Evolutionary conservation across 2,113 vertebrate genomes (phyloP).

Genomic region (Galbula dea): DNA sequence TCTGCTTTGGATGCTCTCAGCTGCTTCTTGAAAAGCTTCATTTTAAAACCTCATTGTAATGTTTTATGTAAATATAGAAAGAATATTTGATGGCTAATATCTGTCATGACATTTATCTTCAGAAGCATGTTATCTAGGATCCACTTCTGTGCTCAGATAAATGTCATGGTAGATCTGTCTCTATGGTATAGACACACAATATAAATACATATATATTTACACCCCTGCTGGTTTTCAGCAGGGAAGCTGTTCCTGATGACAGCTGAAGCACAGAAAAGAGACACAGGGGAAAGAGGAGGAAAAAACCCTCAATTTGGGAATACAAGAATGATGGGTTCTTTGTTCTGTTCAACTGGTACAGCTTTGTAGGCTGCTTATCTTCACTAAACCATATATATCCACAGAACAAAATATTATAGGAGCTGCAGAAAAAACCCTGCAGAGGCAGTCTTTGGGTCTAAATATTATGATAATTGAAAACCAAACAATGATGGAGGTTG

Average conservation of each 20-base stretch:
- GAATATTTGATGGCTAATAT: conserved; percentile 38
- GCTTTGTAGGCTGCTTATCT: neutral
- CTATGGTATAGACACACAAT: neutral
- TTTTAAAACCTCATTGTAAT: conserved; percentile 28
- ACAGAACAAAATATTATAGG: neutral
- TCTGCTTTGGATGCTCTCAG: neutral
- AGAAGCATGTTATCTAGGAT: conserved; percentile 10
- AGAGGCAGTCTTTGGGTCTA: neutral
- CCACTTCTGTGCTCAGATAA: conserved; percentile 38
- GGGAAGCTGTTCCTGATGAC: neutral
- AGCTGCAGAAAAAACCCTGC: neutral
- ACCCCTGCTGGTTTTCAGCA: conserved; percentile 16
- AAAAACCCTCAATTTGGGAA: neutral
- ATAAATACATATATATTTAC: conserved; percentile 20
- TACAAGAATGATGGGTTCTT: neutral
- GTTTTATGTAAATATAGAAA: conserved; percentile 62
- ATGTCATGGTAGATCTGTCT: conserved; percentile 40
- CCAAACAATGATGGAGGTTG: rapidly evolving
- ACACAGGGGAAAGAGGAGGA: neutral
- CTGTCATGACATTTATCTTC: conserved; percentile 53
- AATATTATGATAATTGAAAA: neutral
- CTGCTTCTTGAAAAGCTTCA: neutral
- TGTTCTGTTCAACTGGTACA: neutral
- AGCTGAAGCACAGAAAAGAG: neutral
- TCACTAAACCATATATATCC: neutral